Percentiles rank a stretch among this genome's conserved stretches.
Conservation (phyloP, 1,140 invertebrate genomes). For the Drosophila nasuta region DNA sequence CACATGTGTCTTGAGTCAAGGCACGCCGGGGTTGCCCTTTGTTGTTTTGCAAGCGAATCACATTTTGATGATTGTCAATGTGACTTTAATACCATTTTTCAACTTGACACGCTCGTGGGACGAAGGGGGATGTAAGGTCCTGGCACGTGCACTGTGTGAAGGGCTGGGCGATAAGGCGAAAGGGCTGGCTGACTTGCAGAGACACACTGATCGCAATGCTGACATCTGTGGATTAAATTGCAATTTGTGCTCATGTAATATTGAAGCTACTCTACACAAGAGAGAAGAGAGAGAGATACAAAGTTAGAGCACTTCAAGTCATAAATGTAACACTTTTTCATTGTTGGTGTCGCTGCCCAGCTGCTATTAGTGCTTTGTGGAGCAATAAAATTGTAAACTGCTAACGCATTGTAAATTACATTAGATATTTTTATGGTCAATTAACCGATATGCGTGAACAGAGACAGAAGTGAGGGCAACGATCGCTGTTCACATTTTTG, state of each 20-base stretch:
- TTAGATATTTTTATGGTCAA: constrained; percentile 81
- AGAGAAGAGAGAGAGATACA: neutral
- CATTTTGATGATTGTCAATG: constrained; percentile 84
- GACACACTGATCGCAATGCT: constrained; percentile 78
- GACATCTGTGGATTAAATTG: constrained; percentile 85
- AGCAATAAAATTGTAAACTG: constrained; percentile 77
- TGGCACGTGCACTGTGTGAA: constrained; percentile 59
- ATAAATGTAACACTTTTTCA: constrained; percentile 48
- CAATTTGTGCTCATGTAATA: constrained; percentile 85
- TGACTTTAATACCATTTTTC: constrained; percentile 85
- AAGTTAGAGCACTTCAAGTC: neutral
- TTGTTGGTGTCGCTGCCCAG: constrained; percentile 46
- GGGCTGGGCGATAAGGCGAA: constrained; percentile 17
- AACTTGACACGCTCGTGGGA: constrained; percentile 65
- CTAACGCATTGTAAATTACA: constrained; percentile 58
- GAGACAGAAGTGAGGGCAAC: neutral
- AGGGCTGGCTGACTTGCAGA: constrained; percentile 36
- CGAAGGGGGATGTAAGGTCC: constrained; percentile 21
- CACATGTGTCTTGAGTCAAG: constrained; percentile 66
- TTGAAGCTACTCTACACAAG: constrained; percentile 56
- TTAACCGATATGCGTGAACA: constrained; percentile 33
- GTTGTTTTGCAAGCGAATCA: constrained; percentile 76
- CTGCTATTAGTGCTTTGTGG: constrained; percentile 70
- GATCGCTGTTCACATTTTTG: neutral
- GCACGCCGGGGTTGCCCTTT: constrained; percentile 44